Percentiles rank a stretch among this genome's conserved stretches.
phyloP scores from a whole-genome alignment of 2,113 vertebrate species.

The Sylvietta virens region DNA sequence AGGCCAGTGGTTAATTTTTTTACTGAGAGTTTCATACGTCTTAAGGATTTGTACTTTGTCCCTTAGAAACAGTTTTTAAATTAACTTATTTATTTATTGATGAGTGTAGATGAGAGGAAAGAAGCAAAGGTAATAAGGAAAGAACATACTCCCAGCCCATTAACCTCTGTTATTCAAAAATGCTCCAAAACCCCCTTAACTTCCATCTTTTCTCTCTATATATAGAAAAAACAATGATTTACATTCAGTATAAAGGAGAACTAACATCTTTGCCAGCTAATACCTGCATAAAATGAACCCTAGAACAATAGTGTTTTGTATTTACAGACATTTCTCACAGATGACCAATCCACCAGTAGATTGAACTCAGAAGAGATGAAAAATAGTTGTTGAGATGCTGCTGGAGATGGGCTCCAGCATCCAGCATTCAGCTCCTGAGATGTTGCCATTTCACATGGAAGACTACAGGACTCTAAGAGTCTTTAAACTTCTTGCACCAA shows the following conservation, averaged over 20 bases:
- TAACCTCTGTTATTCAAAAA: neutral
- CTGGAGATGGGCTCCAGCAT: neutral
- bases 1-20: neutral
- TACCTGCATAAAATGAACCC: neutral
- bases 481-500: neutral
- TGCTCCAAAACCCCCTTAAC: neutral
- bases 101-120: neutral
- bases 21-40: neutral
- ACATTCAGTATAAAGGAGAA: neutral
- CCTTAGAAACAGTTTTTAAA: constrained; percentile 34
- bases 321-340: neutral
- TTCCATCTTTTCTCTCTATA: neutral
- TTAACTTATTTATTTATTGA: constrained; percentile 53
- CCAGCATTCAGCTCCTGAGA: too few species aligned
- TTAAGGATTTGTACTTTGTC: neutral
- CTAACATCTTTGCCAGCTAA: neutral
- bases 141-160: neutral
- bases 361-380: neutral
- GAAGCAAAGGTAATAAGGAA: neutral
- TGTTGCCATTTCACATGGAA: neutral
- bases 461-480: neutral
- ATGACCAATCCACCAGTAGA: neutral
- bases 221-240: neutral
- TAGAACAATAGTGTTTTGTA: neutral
- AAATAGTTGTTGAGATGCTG: neutral